These are phyloP conservation scores for Proterorhinus semilunaris DNA, from an alignment of 2,113 vertebrate genomes.

Conservation along the genomic window DNA sequence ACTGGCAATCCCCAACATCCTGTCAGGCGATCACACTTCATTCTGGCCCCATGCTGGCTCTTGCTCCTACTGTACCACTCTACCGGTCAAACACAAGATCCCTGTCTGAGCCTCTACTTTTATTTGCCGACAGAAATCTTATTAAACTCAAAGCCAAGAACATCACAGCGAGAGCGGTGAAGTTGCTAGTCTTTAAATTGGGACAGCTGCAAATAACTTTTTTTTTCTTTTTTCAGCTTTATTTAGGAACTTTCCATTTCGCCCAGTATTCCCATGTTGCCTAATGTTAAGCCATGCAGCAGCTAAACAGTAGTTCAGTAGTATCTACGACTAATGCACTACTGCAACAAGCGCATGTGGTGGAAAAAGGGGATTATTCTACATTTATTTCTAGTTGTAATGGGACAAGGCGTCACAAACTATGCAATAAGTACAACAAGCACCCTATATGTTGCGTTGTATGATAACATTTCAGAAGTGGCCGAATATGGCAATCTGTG, in stretches of 20 bases:
- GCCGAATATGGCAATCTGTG: background rate
- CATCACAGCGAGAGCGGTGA: slow-evolving; percentile 3
- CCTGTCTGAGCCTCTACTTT: slow-evolving; percentile 9
- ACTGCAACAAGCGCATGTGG: background rate
- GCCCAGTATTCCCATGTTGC: background rate
- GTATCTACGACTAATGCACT: background rate
- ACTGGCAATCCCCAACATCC: slow-evolving; percentile 56
- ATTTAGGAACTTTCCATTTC: slow-evolving; percentile 1
- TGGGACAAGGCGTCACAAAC: background rate
- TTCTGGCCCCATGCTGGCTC: slow-evolving; percentile 25
- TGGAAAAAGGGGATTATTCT: too few relatives aligned
- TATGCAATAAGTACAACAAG: background rate
- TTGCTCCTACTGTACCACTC: slow-evolving; percentile 12
- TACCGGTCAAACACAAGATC: slow-evolving; percentile 3
- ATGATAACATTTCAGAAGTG: slow-evolving; percentile 3
- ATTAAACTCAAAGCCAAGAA: slow-evolving; percentile 7
- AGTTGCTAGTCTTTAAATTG: background rate
- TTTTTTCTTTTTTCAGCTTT: background rate
- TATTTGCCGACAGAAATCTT: slow-evolving; percentile 22
- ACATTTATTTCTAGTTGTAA: background rate
- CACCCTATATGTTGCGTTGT: background rate
- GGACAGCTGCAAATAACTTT: slow-evolving; percentile 7
- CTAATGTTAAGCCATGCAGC: background rate
- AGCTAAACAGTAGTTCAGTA: background rate
- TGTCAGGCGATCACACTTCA: slow-evolving; percentile 52